Evolutionary conservation across 2,113 vertebrate genomes (phyloP).

Genomic region (Cryptoleucopteryx plumbea): DNA sequence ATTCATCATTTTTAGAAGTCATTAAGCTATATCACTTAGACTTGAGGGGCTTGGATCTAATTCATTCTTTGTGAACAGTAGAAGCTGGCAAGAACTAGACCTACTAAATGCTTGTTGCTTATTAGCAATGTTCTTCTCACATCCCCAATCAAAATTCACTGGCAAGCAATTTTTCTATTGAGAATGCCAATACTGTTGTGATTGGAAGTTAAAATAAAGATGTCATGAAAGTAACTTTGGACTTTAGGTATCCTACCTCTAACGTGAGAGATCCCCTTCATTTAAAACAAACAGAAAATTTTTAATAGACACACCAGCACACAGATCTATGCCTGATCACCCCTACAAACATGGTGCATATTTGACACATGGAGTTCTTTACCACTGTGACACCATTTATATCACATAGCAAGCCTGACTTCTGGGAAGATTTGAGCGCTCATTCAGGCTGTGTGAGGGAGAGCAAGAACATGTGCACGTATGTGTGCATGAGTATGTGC

Average conservation of each 20-base stretch:
- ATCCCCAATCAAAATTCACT: neutral
- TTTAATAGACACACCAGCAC: neutral
- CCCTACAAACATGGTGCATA: neutral
- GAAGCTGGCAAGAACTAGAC: neutral
- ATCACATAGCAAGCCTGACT: neutral
- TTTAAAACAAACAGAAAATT: neutral
- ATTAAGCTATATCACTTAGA: neutral
- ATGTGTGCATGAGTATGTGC: no score
- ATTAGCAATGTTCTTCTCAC: neutral
- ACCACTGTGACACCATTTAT: neutral
- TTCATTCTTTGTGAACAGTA: neutral
- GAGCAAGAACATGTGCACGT: rapidly evolving
- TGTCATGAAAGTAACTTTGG: neutral
- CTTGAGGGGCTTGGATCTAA: neutral
- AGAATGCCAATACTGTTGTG: neutral
- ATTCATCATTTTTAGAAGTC: neutral
- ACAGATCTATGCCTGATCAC: neutral
- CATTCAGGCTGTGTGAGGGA: neutral
- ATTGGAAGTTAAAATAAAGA: neutral
- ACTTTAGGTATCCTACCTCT: neutral
- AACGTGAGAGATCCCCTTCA: neutral
- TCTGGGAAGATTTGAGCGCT: neutral
- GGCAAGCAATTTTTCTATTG: neutral
- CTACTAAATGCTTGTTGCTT: neutral
- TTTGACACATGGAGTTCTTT: neutral